Evolutionary conservation across 2,797 vertebrate genomes (phyloP), one percentile per base, ranked within the genome.

Genomic region (Macropus fuliginosus): DNA sequence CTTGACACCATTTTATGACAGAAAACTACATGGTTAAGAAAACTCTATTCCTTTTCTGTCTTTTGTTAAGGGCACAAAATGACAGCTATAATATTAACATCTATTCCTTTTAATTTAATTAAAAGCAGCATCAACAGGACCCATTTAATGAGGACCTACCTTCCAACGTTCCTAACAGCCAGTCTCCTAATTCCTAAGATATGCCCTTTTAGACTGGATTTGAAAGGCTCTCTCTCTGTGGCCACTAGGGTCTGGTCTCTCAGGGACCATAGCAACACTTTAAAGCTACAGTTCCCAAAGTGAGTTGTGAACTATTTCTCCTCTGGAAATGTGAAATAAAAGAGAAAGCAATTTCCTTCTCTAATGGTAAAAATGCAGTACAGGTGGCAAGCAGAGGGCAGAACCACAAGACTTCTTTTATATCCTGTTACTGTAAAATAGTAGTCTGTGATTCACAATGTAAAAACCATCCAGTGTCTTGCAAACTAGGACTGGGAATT

Each of bases 141-240:
- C 66, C n/a, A 81, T 81, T 40, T 81, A 81, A 81, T 46, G 21
- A 81, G 21, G 66, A 40, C 34, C 16, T 40, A 74, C 34, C 2
- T 74, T 62, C 12, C 14, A 62, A 62, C 13, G 12, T 34, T 16
- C 6, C 8, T 40, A 74, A 74, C 6, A 74, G 59, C n/a, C 5
- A 34, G 50, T 91, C 92, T 96, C 55, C 91, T 94, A 54, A 13
- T 93, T 93, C 91, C 94, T 87, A 81, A 89, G 91, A 56, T 89
- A 50, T 81, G 91, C 87, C 87, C 55, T 96, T 40, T 56, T 93
- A 55, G 31, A 74, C 8, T 74, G 66, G 40, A 54, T 74, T 29
- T 11, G 89, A 74, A 34, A 24, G 50, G 18, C 18, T 92, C 66
- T 27, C 31, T 55, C 16, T 11, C 93, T 93, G 50, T 46, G 55